A percentile compares a stretch with the other conserved stretches of the same genome.
These are phyloP conservation scores for Chromobotia macracanthus DNA, from an alignment of 2,797 vertebrate species.

Conservation along the genomic window DNA sequence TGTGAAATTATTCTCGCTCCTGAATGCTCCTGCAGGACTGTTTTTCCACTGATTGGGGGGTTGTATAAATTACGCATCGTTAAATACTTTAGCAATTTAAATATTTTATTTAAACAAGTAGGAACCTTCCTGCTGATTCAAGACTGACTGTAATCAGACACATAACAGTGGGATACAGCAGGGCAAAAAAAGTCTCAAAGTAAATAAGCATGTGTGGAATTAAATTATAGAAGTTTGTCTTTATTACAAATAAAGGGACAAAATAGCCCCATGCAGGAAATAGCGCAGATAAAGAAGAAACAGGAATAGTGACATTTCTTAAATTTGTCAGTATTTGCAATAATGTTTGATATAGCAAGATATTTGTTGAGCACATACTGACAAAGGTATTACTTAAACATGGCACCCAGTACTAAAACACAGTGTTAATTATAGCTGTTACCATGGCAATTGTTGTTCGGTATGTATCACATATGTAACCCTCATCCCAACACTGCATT, in stretches of 20 bases:
- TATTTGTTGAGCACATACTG: neutral
- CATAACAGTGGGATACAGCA: neutral
- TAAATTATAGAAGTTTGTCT: neutral
- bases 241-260: too few species aligned
- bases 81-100: slow-evolving; percentile 1
- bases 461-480: neutral
- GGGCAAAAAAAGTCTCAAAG: neutral
- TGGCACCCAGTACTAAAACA: neutral
- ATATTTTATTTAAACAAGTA: neutral
- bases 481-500: neutral
- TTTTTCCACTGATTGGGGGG: neutral
- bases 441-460: neutral
- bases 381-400: neutral
- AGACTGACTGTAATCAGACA: slow-evolving; percentile 6
- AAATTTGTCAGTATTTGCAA: neutral
- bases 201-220: neutral
- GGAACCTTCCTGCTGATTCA: neutral
- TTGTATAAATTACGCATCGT: slow-evolving; percentile 9
- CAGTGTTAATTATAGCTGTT: neutral
- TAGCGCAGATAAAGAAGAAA: too few species aligned
- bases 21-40: slow-evolving; percentile 7
- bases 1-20: slow-evolving; percentile 34
- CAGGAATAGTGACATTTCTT: neutral
- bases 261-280: too few species aligned
- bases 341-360: neutral